Percentiles rank a stretch among this genome's conserved stretches.
Conservation (phyloP, 2,888 invertebrate species). For the Pterostichus madidus region DNA sequence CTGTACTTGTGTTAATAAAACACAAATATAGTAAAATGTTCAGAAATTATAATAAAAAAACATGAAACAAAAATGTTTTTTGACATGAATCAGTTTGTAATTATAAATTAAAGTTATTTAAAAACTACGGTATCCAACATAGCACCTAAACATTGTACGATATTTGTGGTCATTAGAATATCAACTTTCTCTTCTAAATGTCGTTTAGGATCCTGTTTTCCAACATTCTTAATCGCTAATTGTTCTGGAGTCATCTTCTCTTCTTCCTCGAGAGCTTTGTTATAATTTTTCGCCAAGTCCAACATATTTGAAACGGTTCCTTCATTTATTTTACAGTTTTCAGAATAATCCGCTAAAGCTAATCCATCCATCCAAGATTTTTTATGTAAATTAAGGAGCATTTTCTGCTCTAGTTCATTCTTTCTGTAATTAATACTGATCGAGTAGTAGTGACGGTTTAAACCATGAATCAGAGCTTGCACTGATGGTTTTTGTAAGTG, state of each 20-base stretch:
- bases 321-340: conserved; percentile 96
- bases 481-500: conserved; percentile 99
- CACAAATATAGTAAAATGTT: conserved; percentile 48
- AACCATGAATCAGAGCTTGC: conserved; percentile 98
- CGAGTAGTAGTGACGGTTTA: conserved; percentile 99
- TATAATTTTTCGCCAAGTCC: conserved; percentile 97
- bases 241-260: conserved; percentile 99
- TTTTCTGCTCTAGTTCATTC: conserved; percentile 99
- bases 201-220: conserved; percentile 99
- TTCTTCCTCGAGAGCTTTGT: conserved; percentile 96
- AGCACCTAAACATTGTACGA: conserved; percentile 98
- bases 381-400: conserved; percentile 98
- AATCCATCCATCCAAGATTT: conserved; percentile 99
- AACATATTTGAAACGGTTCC: conserved; percentile 97
- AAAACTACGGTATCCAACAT: conserved; percentile 96
- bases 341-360: conserved; percentile 92
- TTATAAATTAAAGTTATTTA: conserved; percentile 80
- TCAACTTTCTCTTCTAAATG: conserved; percentile 99
- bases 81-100: conserved; percentile 32
- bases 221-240: conserved; percentile 99
- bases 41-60: conserved; percentile 45
- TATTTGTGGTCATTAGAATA: conserved; percentile 97
- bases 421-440: conserved; percentile 99
- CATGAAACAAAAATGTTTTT: conserved; percentile 15
- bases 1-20: conserved; percentile 9